Base-by-base conservation (phyloP, 30 jellyfish, hydroid and myxozoan genomes). In the Aurelia aurita complex sp. Pacific region DNA sequence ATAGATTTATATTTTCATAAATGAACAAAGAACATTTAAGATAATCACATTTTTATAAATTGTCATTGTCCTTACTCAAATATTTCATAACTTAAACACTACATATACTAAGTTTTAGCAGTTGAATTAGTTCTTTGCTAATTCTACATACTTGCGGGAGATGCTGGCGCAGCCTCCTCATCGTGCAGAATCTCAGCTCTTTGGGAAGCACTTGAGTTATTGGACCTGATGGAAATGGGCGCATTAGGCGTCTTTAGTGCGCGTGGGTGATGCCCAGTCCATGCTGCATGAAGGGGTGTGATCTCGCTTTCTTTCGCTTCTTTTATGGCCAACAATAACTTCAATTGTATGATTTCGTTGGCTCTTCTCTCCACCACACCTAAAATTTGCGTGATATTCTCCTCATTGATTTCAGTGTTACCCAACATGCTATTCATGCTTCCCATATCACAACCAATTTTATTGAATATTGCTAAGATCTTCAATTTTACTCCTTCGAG, bases 331-430 rank as follows among this genome's bases (percentile, higher is more conserved):
- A 94, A 43, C 89, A 89, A 10, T 40, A 82, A 65, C 53, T 89
- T 80, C 7, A 90, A 32, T 43, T 90, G 97, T 70, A 89, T 67
- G 43, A 94, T 34, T 65, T 94, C 97, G 46, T 83, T 89, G 3
- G 96, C 88, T 51, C 67, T 34, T 66, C 81, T 80, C 85, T 94
- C 99, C 60, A 94, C 68, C n/a, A 81, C 89, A 38, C 99, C 97
- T 32, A 94, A 57, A 73, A 73, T 89, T 50, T 77, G 79, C 29
- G 89, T 38, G 73, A 94, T 71, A 74, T 94, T 94, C 13, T 94
- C 96, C 43, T 79, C 85, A 33, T 88, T 69, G 34, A 94, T 85
- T 65, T 76, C 85, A 17, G 99, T 69, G 64, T 85, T 93, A 9
- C 96, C 94, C 51, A 88, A 87, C 65, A 75, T 34, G 15, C 40